These are phyloP conservation scores for Steinernema khuongi DNA, from an alignment of 1,140 invertebrate genomes.

Conservation along the genomic window DNA sequence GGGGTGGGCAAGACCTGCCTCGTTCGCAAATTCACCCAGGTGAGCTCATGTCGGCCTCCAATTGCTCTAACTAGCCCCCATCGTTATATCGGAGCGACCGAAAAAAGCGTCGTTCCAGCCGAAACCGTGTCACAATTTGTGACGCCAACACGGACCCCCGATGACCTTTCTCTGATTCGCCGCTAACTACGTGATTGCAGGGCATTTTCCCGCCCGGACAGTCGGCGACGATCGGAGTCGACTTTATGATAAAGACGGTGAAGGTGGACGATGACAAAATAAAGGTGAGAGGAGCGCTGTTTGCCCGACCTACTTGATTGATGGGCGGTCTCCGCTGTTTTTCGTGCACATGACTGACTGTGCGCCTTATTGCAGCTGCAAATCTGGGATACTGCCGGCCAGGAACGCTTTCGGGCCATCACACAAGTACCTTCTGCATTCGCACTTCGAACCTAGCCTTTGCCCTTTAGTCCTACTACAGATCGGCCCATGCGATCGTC, in stretches of 20 bases:
- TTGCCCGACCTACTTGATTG: conserved; percentile 20
- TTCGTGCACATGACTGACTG: not conserved
- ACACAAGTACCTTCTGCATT: conserved; percentile 53
- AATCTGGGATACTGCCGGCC: conserved; percentile 89
- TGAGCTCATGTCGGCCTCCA: conserved; percentile 17
- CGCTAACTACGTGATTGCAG: conserved; percentile 57
- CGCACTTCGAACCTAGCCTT: not conserved
- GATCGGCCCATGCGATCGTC: conserved; percentile 66
- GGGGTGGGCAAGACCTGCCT: conserved; percentile 77
- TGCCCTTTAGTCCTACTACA: conserved; percentile 63
- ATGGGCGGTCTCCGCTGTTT: conserved; percentile 18
- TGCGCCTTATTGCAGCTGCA: conserved; percentile 69
- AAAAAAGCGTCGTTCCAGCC: not conserved
- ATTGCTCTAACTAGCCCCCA: not conserved
- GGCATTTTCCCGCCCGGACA: conserved; percentile 88
- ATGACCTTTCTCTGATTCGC: no score
- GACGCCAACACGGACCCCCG: no score
- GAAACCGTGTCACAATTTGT: no score
- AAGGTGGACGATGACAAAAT: conserved; percentile 85
- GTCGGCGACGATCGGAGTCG: conserved; percentile 87
- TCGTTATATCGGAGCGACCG: not conserved
- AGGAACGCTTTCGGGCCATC: conserved; percentile 74
- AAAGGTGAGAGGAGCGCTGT: conserved; percentile 66
- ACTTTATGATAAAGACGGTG: conserved; percentile 93
- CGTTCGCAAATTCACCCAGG: conserved; percentile 56